Percentiles rank a stretch among this genome's conserved stretches.
Evolutionary conservation across 2,113 vertebrate species (phyloP).

Genomic region (Phylloscopus trochiloides): DNA sequence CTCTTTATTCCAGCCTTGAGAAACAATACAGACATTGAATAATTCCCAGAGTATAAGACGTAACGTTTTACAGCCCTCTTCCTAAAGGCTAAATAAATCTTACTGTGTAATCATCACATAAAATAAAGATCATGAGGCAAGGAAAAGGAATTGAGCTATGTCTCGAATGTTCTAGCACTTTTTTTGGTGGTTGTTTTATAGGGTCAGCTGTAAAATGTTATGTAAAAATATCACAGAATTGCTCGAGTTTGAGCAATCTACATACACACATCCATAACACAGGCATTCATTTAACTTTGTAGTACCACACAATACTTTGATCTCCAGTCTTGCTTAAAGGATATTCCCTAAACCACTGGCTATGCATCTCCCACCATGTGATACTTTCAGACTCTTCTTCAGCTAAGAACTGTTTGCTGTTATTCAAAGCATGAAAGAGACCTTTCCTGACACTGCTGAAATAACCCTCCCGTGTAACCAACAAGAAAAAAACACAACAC

Average conservation of each 20-base stretch:
- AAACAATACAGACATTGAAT: background rate
- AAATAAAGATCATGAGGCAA: background rate
- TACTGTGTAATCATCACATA: background rate
- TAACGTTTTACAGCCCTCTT: background rate
- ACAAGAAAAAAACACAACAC: background rate
- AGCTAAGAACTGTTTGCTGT: background rate
- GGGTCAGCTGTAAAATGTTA: background rate
- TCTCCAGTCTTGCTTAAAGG: background rate
- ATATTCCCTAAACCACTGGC: background rate
- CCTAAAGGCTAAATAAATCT: background rate
- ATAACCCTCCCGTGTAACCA: background rate
- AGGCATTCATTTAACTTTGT: background rate
- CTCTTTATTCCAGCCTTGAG: background rate
- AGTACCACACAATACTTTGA: background rate
- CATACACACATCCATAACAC: background rate
- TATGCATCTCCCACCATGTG: background rate
- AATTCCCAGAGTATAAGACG: background rate
- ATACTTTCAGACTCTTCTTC: background rate
- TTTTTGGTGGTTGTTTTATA: background rate
- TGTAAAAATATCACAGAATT: background rate
- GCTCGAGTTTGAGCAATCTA: accelerated
- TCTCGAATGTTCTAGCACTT: background rate
- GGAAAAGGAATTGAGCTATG: background rate
- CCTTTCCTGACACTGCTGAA: background rate
- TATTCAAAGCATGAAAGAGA: background rate